Percentiles rank a stretch among this genome's conserved stretches.
Evolutionary conservation across 2,113 vertebrate genomes (phyloP).

Genomic region (Leiothrix lutea): DNA sequence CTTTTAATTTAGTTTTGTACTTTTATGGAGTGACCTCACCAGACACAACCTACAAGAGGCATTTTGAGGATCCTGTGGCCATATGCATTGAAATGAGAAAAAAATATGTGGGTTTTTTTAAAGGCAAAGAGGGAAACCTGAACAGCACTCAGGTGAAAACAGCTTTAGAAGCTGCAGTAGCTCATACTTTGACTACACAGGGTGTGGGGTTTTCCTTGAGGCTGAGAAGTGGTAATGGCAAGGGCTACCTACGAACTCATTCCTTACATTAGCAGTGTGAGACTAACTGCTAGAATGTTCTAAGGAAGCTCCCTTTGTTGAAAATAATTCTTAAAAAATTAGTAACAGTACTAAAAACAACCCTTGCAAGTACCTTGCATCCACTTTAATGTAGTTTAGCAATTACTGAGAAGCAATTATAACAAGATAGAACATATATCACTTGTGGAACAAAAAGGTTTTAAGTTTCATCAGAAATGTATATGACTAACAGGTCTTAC

Average conservation of each 20-base stretch:
- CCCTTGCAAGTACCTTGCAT: neutral
- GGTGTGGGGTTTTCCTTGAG: neutral
- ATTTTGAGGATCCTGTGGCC: neutral
- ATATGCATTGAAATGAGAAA: neutral
- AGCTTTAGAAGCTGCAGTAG: neutral
- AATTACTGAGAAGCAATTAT: neutral
- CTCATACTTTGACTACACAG: neutral
- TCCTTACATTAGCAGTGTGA: neutral
- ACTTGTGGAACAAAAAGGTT: neutral
- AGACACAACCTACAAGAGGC: rapidly evolving
- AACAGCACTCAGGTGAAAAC: neutral
- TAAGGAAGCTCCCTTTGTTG: neutral
- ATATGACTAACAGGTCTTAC: neutral
- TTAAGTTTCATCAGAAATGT: neutral
- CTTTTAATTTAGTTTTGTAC: neutral
- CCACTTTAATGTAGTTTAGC: neutral
- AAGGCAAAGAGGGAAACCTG: neutral
- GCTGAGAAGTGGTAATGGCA: neutral
- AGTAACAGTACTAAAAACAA: neutral
- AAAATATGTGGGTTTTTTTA: neutral
- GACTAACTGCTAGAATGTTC: neutral
- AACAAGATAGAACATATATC: neutral
- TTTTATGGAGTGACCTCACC: neutral
- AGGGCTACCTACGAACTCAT: neutral
- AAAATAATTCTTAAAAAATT: neutral